These are phyloP conservation scores for Adelges cooleyi DNA, from an alignment of 1,140 invertebrate species.

Conservation along the genomic window DNA sequence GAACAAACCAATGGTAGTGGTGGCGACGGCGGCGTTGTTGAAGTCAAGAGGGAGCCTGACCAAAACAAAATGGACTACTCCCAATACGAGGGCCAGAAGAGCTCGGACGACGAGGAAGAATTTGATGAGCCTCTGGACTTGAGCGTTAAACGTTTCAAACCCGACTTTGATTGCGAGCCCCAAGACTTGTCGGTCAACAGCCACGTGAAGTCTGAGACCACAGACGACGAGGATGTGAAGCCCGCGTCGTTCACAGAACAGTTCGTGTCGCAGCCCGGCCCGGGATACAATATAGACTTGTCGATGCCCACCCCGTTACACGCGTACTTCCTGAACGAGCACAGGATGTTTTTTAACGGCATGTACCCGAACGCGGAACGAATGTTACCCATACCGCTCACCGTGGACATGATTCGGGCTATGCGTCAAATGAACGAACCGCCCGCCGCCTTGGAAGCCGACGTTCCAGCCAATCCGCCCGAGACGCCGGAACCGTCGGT, in stretches of 20 bases:
- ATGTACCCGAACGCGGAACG: slow-evolving; percentile 14
- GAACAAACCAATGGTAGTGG: background rate
- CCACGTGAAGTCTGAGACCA: background rate
- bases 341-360: slow-evolving; percentile 18
- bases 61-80: background rate
- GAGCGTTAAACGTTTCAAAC: slow-evolving; percentile 27
- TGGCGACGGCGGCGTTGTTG: background rate
- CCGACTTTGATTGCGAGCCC: slow-evolving; percentile 38
- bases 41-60: background rate
- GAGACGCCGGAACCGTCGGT: background rate
- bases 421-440: slow-evolving; percentile 29
- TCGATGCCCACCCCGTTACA: slow-evolving; percentile 2
- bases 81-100: slow-evolving; percentile 21
- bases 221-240: background rate
- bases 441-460: background rate
- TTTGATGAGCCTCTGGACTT: slow-evolving; percentile 28
- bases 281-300: slow-evolving; percentile 6
- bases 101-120: slow-evolving; percentile 35
- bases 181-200: slow-evolving; percentile 63
- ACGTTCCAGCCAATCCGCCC: background rate
- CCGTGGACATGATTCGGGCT: slow-evolving; percentile 30
- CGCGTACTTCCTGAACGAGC: slow-evolving; percentile 17
- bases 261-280: slow-evolving; percentile 37
- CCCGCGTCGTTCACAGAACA: slow-evolving; percentile 33
- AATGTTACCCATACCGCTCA: slow-evolving; percentile 29